Base-by-base conservation (phyloP, 2,888 invertebrate species). In the Corbicula japonica region DNA sequence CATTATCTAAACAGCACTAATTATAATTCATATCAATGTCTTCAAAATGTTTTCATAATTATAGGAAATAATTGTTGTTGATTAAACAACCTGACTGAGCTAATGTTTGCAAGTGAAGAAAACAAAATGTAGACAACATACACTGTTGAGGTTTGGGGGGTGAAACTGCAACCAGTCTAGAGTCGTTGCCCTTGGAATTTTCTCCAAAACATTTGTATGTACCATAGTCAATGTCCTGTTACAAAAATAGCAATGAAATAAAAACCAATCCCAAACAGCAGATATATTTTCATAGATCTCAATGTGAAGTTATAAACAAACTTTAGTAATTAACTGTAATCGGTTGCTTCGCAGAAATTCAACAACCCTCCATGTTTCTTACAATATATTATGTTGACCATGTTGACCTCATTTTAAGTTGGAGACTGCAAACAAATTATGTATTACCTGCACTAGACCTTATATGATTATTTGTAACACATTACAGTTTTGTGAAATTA, bases 211-310 rank as follows among this genome's bases (percentile, higher is more conserved):
- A 86, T 28, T 68, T 44, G 48, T 86, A 86, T 1, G 56, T 46
- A 2, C 86, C 86, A 34, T 84, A 80, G 56, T 86, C 86, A 15
- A 73, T 66, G 21, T 26, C 52, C 86, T 86, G 35, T 26, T 66
- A 28, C 12, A 75, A 34, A 48, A 68, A 12, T 28, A 12, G 41
- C 26, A 61, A 12, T 12, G 41, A 12, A 8, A 12, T 38, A 18
- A 38, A 38, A 12, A 38, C 41, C 30, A 23, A 60, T 34, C 60
- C n/a, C 5, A 35, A 26, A 35, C 21, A 23, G 21, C 21, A n/a
- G 30, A 12, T 8, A 21, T 3, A 60, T 8, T 6, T 35, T 12
- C 10, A 26, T n/a, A 56, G 32, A 56, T 8, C 6, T 8, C 30
- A 56, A 26, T 56, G 23, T 56, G 41, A 38, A 38, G n/a, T n/a